A percentile compares a stretch with the other conserved stretches of the same genome.
phyloP scores from a whole-genome alignment of 1,140 invertebrate genomes.

The Batillaria attramentaria region DNA sequence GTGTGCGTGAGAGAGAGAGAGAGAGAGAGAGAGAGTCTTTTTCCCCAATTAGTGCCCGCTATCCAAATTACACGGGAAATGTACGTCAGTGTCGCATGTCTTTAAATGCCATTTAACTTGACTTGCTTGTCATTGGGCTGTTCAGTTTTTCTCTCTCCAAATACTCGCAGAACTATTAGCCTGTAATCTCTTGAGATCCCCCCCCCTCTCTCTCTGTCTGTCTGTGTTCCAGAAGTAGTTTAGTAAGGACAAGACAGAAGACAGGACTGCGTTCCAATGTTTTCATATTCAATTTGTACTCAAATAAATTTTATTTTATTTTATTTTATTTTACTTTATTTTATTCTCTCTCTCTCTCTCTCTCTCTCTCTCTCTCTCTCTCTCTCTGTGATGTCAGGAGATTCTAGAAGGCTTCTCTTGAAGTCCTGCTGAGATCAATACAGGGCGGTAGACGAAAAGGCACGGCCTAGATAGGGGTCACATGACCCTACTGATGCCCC shows the following conservation, averaged over 20 bases:
- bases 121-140: neutral
- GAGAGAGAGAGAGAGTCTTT: neutral
- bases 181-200: neutral
- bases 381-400: no score
- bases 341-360: neutral
- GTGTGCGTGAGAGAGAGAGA: neutral
- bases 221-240: no score
- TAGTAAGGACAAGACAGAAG: no score
- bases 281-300: neutral
- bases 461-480: no score
- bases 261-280: no score
- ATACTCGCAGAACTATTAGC: neutral
- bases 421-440: no score
- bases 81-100: neutral
- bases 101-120: neutral
- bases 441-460: no score
- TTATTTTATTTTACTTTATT: neutral
- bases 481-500: no score
- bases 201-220: neutral
- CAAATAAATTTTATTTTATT: neutral
- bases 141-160: neutral
- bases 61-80: neutral
- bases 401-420: no score
- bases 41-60: neutral
- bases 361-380: neutral